A percentile compares a stretch with the other conserved stretches of the same genome.
phyloP scores from a whole-genome alignment of 2,797 vertebrate species.

The Phoxinus dragarum region DNA sequence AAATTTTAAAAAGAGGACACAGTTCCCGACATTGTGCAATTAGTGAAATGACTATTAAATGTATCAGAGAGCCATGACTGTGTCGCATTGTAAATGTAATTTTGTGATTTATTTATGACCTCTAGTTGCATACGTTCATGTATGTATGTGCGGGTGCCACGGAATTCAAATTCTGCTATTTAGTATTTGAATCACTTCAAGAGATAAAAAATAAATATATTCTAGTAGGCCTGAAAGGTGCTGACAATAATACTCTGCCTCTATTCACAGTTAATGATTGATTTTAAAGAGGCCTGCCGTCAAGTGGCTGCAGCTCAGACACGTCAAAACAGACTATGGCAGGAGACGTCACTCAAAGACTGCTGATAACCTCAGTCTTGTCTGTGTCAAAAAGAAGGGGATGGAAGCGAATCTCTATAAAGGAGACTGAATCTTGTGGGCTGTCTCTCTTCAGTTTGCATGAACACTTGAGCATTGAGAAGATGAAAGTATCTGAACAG shows the following conservation, averaged over 20 bases:
- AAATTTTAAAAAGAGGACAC: background rate
- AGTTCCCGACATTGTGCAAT: background rate
- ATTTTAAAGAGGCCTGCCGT: slow-evolving; percentile 38
- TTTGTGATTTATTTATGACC: slow-evolving; percentile 24
- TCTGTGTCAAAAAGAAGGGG: slow-evolving; percentile 21
- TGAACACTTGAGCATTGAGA: background rate
- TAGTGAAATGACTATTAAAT: slow-evolving; percentile 22
- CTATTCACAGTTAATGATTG: slow-evolving; percentile 20
- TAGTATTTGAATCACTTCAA: slow-evolving; percentile 31
- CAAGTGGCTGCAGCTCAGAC: slow-evolving; percentile 4
- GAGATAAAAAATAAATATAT: background rate
- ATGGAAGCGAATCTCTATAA: background rate
- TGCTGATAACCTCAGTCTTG: slow-evolving; percentile 32
- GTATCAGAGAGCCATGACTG: background rate
- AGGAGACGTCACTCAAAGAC: slow-evolving; percentile 22
- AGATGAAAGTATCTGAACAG: background rate
- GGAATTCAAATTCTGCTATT: slow-evolving; percentile 14
- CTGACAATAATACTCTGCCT: slow-evolving; percentile 23
- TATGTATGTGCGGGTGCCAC: background rate
- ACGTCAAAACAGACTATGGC: slow-evolving; percentile 13
- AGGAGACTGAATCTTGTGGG: background rate
- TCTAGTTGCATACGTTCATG: background rate
- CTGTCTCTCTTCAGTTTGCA: background rate
- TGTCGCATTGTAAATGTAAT: slow-evolving; percentile 6
- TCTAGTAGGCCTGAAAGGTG: slow-evolving; percentile 12